A percentile compares a stretch with the other conserved stretches of the same genome.
Conservation (phyloP, 1,140 invertebrate genomes). For the Meloidogyne floridensis region DNA sequence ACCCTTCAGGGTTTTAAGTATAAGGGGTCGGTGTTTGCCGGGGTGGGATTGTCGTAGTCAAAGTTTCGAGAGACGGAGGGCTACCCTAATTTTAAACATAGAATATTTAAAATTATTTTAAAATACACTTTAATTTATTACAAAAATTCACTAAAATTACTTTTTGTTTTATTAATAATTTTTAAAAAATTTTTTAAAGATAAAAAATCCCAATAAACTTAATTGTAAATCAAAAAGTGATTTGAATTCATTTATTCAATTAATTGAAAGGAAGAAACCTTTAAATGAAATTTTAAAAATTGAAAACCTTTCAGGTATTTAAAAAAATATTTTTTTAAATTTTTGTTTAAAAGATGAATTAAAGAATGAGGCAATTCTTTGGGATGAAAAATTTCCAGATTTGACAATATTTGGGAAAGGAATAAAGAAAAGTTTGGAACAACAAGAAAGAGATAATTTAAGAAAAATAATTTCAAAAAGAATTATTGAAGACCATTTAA, state of each 20-base stretch:
- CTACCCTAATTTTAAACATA: too few species aligned
- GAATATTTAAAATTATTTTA: too few species aligned
- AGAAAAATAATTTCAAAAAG: constrained; percentile 4
- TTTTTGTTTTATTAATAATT: too few species aligned
- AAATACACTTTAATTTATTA: too few species aligned
- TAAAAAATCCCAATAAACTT: not conserved
- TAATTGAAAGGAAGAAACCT: not conserved
- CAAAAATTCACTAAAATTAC: not conserved
- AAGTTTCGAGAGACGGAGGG: too few species aligned
- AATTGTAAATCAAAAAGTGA: not conserved
- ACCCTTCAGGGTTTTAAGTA: too few species aligned
- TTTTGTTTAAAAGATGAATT: constrained; percentile 2
- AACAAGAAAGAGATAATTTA: not conserved
- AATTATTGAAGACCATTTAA: constrained; percentile 2
- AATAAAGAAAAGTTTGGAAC: not conserved
- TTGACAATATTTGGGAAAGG: not conserved
- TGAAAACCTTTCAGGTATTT: not conserved
- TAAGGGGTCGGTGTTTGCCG: too few species aligned
- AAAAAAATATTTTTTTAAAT: not conserved
- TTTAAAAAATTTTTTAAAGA: not conserved
- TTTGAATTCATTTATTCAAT: not conserved
- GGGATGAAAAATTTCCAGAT: not conserved
- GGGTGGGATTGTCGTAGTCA: too few species aligned
- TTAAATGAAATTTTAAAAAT: constrained; percentile 10
- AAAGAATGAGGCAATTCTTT: constrained; percentile 6